A percentile compares a stretch with the other conserved stretches of the same genome.
Evolutionary conservation across 2,888 invertebrate species (phyloP).

Genomic region (Hemaris fuciformis): DNA sequence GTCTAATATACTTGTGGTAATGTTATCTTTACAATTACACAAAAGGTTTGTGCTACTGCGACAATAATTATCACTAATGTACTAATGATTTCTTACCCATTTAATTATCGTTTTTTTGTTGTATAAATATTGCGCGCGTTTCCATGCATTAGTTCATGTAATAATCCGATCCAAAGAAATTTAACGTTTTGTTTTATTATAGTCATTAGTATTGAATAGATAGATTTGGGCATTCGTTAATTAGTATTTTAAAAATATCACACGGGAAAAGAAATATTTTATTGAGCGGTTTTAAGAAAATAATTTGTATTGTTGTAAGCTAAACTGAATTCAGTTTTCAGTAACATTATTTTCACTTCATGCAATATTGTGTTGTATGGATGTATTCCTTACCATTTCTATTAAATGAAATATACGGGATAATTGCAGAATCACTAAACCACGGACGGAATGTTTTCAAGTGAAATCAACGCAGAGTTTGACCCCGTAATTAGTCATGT

Average conservation of each 20-base stretch:
- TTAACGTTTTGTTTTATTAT: not conserved
- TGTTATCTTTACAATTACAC: not conserved
- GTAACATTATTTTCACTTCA: not conserved
- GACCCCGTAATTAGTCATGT: not conserved
- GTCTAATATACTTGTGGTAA: not conserved
- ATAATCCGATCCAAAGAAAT: not conserved
- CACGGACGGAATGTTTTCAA: not conserved
- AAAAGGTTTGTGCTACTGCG: not conserved
- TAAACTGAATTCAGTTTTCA: not conserved
- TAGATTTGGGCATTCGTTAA: not conserved
- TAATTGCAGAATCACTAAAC: not conserved
- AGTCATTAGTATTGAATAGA: not conserved
- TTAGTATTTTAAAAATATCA: no score
- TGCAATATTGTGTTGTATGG: not conserved
- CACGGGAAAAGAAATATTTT: no score
- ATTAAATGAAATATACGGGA: not conserved
- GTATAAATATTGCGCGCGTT: not conserved
- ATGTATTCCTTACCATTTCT: not conserved
- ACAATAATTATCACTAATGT: not conserved
- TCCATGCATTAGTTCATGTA: not conserved
- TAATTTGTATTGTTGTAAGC: not conserved
- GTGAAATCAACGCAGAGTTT: not conserved
- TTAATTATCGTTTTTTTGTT: not conserved
- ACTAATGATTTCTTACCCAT: not conserved
- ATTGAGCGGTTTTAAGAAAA: no score